These are phyloP conservation scores for Ammodramus savannarum DNA, from an alignment of 2,113 vertebrate species.

Conservation along the genomic window DNA sequence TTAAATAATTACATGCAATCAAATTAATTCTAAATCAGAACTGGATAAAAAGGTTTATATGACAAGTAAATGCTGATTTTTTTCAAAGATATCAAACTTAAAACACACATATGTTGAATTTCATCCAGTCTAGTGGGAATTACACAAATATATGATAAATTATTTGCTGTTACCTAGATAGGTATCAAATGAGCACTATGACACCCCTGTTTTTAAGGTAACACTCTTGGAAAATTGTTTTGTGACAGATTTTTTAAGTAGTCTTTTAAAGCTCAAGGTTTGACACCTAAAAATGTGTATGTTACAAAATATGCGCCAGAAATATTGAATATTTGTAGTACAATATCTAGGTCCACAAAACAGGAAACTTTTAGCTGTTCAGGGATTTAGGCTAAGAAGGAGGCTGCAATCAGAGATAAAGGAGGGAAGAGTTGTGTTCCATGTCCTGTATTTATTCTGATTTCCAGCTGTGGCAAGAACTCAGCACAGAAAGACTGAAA, in stretches of 20 bases:
- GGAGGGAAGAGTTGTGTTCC: neutral
- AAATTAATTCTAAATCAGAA: neutral
- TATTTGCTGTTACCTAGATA: neutral
- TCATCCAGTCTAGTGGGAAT: neutral
- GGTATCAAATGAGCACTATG: neutral
- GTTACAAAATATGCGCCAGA: neutral
- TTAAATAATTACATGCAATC: neutral
- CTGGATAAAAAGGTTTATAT: neutral
- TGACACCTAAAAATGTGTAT: neutral
- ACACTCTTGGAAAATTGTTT: neutral
- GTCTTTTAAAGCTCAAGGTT: neutral
- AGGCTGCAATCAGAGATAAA: neutral
- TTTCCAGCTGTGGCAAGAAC: neutral
- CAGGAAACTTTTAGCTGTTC: neutral
- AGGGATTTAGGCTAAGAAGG: neutral
- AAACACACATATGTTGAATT: neutral
- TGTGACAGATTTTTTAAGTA: neutral
- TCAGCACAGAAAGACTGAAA: neutral
- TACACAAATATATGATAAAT: neutral
- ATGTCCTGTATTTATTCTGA: neutral
- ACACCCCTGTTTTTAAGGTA: neutral
- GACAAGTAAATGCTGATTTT: neutral
- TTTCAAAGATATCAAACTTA: neutral
- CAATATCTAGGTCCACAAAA: neutral
- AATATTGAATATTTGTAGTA: neutral